A percentile compares a stretch with the other conserved stretches of the same genome.
Evolutionary conservation across 1,140 invertebrate genomes (phyloP).

Genomic region (Pomacea maculata): DNA sequence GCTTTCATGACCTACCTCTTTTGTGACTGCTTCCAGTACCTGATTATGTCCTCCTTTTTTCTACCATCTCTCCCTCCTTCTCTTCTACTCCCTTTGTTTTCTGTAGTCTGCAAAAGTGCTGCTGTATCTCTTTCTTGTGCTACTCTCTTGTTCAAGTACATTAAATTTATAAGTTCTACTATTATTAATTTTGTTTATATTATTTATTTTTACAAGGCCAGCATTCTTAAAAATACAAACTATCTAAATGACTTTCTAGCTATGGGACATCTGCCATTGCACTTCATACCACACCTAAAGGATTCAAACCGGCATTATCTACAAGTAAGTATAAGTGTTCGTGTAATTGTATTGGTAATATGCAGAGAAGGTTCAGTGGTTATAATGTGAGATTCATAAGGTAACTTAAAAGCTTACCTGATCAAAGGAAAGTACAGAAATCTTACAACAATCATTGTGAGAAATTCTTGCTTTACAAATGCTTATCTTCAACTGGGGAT

Average conservation of each 20-base stretch:
- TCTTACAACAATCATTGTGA: neutral
- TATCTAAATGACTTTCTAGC: constrained; percentile 51
- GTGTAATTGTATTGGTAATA: no score
- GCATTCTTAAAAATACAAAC: no score
- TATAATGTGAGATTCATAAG: no score
- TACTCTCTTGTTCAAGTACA: neutral
- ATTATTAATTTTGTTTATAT: no score
- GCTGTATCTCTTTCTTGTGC: neutral
- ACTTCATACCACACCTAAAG: constrained; percentile 77
- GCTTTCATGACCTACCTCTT: neutral
- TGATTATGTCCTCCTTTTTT: neutral
- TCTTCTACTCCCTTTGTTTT: neutral
- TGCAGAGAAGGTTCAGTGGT: constrained; percentile 5
- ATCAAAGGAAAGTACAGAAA: neutral
- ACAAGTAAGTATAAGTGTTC: constrained; percentile 71
- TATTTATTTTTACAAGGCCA: no score
- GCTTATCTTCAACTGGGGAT: neutral
- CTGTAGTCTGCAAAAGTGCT: neutral
- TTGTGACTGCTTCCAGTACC: neutral
- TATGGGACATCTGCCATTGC: constrained; percentile 78
- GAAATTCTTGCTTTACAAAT: neutral
- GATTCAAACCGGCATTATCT: constrained; percentile 76
- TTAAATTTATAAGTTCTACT: neutral
- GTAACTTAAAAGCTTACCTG: no score
- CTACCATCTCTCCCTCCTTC: neutral